Percentiles rank a stretch among this genome's conserved stretches.
Evolutionary conservation across 2,888 invertebrate genomes (phyloP).

Genomic region (Osmoderma eremita): DNA sequence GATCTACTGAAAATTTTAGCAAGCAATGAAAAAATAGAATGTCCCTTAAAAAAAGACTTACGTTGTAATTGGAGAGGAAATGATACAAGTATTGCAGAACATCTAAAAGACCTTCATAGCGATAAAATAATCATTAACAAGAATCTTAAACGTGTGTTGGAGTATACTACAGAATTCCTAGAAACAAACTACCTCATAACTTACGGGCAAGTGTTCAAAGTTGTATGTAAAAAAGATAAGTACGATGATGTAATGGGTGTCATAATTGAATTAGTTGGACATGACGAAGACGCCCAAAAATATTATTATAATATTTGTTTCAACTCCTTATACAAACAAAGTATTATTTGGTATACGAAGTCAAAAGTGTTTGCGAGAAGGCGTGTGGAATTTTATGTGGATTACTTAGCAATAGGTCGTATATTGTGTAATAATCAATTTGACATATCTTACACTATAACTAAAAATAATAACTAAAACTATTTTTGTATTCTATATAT

Average conservation of each 20-base stretch:
- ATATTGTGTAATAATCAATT: conserved; percentile 24
- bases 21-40: conserved; percentile 20
- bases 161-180: conserved; percentile 16
- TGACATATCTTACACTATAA: conserved; percentile 29
- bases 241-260: conserved; percentile 31
- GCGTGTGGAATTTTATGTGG: conserved; percentile 23
- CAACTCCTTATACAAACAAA: conserved; percentile 25
- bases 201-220: conserved; percentile 33
- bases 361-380: conserved; percentile 22
- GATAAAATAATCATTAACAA: conserved; percentile 23
- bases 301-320: conserved; percentile 28
- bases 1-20: conserved; percentile 23
- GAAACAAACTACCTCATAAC: conserved; percentile 31
- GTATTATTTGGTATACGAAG: conserved; percentile 33
- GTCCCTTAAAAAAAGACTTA: conserved; percentile 20
- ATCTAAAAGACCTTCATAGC: conserved; percentile 17
- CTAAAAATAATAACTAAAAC: conserved; percentile 18
- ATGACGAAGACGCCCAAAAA: conserved; percentile 29
- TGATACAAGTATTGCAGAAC: conserved; percentile 14
- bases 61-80: conserved; percentile 19
- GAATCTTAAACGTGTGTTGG: not conserved
- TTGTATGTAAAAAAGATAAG: conserved; percentile 31
- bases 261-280: conserved; percentile 33
- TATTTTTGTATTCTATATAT: conserved; percentile 12
- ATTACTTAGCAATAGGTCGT: conserved; percentile 26